phyloP scores from a whole-genome alignment of 2,888 invertebrate species.

The Elegia similella region DNA sequence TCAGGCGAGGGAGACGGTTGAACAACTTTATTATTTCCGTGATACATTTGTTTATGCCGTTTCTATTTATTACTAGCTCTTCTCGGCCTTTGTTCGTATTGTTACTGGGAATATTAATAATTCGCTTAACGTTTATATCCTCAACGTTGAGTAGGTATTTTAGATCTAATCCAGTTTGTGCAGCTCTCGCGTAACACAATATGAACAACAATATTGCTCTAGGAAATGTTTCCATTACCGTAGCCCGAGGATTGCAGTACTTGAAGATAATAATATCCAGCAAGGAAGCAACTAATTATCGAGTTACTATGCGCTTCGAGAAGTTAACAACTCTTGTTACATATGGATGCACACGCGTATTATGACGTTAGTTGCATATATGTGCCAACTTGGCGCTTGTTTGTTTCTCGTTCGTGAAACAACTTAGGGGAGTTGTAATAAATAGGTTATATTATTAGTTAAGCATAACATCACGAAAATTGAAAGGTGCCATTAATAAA shows the following conservation, averaged over 20 bases:
- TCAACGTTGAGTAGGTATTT: slow-evolving; percentile 1
- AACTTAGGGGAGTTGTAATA: no score
- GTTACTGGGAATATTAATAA: slow-evolving; percentile 2
- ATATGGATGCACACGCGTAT: slow-evolving; percentile 3
- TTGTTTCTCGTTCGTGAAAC: no score
- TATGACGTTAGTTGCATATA: not conserved
- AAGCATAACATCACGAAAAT: no score
- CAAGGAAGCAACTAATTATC: slow-evolving; percentile 16
- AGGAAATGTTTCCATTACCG: not conserved
- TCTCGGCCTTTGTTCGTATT: not conserved
- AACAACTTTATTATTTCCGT: not conserved
- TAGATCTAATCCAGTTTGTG: slow-evolving; percentile 7
- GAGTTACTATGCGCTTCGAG: slow-evolving; percentile 14
- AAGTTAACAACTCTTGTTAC: slow-evolving; percentile 10
- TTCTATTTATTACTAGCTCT: not conserved
- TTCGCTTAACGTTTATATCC: not conserved
- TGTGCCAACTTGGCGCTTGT: not conserved
- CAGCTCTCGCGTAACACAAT: slow-evolving; percentile 3
- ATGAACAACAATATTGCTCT: slow-evolving; percentile 6
- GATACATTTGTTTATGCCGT: not conserved
- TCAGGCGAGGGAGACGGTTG: not conserved
- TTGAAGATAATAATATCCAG: slow-evolving; percentile 10
- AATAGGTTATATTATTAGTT: no score
- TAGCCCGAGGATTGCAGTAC: slow-evolving; percentile 4
- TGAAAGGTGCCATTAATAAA: no score